Evolutionary conservation across 2,888 invertebrate species (phyloP).

Genomic region (Phania funesta): DNA sequence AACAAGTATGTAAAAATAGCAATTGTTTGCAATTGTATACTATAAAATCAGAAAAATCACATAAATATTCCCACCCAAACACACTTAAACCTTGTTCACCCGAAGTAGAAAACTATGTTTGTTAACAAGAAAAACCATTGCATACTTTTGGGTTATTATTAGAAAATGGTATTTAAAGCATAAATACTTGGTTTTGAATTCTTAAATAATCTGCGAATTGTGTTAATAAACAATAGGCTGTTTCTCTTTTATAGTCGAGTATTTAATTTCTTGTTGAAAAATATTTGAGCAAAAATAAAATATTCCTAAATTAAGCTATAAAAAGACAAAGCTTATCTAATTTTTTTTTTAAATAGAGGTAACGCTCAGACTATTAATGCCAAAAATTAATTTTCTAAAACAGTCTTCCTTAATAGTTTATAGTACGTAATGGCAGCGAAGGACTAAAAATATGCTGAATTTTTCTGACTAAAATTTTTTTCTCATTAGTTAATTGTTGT

Average conservation of each 20-base stretch:
- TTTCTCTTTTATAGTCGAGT: not conserved
- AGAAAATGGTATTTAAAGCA: not conserved
- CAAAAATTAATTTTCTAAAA: no score
- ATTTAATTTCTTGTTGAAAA: no score
- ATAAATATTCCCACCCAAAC: not conserved
- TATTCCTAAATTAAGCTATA: no score
- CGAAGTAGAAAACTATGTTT: not conserved
- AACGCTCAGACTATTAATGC: no score
- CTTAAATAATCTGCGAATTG: not conserved
- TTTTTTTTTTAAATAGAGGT: no score
- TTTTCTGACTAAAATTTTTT: no score
- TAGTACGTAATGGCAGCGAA: no score
- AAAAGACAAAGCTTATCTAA: no score
- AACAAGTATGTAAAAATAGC: conserved; percentile 9
- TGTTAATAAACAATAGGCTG: not conserved
- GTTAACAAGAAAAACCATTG: not conserved
- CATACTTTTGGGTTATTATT: conserved; percentile 26
- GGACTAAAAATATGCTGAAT: no score
- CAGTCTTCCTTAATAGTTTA: no score
- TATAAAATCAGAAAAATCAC: conserved; percentile 9
- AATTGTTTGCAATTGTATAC: conserved; percentile 35
- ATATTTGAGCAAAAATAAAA: no score
- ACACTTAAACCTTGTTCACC: not conserved
- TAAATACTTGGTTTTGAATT: not conserved
- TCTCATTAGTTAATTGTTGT: no score